These are phyloP conservation scores for Cylindroiulus punctatus DNA, from an alignment of 2,888 invertebrate species.

Conservation along the genomic window DNA sequence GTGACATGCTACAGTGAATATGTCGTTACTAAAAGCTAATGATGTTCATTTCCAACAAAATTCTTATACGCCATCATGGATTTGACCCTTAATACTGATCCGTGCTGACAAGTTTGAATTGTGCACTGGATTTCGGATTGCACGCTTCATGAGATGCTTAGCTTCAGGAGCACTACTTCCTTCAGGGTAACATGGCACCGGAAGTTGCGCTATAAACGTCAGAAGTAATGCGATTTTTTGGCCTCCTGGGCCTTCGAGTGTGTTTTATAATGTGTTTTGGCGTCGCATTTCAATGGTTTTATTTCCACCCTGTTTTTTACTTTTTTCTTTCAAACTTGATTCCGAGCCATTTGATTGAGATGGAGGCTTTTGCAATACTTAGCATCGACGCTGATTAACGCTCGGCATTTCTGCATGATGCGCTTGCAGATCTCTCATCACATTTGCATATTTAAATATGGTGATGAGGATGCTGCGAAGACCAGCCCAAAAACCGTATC, in stretches of 20 bases:
- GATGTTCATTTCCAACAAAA: too few species aligned
- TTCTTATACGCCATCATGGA: too few species aligned
- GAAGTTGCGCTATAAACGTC: neutral
- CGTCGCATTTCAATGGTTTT: neutral
- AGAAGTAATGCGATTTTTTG: neutral
- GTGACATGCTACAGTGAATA: too few species aligned
- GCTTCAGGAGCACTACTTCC: neutral
- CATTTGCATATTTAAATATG: neutral
- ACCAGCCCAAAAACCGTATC: neutral
- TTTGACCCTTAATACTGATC: too few species aligned
- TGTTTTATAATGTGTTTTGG: neutral
- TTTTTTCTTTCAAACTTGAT: neutral
- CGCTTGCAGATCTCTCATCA: neutral
- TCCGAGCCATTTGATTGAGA: neutral
- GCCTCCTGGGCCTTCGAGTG: neutral
- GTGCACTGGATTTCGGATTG: neutral
- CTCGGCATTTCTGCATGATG: neutral
- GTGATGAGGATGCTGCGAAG: neutral
- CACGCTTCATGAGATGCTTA: neutral
- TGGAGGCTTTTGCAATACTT: neutral
- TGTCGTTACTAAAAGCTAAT: too few species aligned
- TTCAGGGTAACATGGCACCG: neutral
- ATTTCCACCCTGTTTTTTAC: neutral
- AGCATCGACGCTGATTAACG: neutral
- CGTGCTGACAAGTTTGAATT: neutral